Evolutionary conservation across 2,888 invertebrate genomes (phyloP), one percentile per base, ranked within the genome.

Genomic region (Andrena bicolor): DNA sequence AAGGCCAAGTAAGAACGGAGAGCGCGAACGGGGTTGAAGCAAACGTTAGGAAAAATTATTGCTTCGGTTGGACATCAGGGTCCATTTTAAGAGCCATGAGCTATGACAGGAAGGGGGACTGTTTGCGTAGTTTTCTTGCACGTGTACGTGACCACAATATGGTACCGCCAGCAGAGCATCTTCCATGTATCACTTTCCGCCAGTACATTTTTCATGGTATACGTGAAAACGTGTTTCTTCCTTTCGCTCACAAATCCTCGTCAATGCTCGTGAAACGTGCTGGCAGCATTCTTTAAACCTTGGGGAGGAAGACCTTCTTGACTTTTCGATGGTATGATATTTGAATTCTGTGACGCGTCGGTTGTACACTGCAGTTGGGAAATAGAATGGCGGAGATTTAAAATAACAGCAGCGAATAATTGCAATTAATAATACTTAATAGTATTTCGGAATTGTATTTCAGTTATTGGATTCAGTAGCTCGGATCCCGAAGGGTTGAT

Each of bases 41-140:
- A 80, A 80, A 66, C 82, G 79, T 86, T 78, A 35, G 48, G 53
- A 70, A 74, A 84, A 86, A 86, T 86, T 84, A 86, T 74, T 82
- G 68, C 64, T 76, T 35, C 76, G 75, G 82, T 76, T 68, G 51
- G 76, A 78, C 61, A 81, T 75, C 53, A 53, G 60, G 63, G 58
- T 72, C 68, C 70, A 41, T 73, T 58, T 69, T 63, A 56, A 49
- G 53, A 56, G 61, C 30, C 61, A 53, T 49, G 65, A 51, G 63
- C 51, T 77, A 71, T 68, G 71, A 77, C 72, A 73, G 60, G 23
- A 53, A 28, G 26, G 16, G 75, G 49, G 51, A 70, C 64, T 60
- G 75, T 70, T 80, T 35, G 66, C 56, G 35, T 30, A 69, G 58
- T 30, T 68, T 74, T 77, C 75, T 49, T 65, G 48, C 49, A 60